Conservation (phyloP, 2,888 invertebrate genomes). For the Aspidiotus destructor region DNA sequence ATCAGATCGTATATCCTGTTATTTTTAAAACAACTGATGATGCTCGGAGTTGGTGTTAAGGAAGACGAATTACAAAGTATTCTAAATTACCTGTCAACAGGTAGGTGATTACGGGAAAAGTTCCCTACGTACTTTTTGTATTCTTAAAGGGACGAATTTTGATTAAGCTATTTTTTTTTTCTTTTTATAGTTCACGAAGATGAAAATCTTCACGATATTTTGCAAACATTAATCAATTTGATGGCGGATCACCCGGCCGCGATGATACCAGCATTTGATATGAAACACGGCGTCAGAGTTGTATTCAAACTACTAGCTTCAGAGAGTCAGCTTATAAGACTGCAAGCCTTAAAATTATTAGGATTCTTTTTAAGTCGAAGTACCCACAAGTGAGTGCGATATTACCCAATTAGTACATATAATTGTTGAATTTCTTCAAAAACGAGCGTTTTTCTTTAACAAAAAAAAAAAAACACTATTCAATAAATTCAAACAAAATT, state of each 20-base stretch:
- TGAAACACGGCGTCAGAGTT: slow-evolving; percentile 89
- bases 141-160: neutral
- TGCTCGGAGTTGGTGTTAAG: slow-evolving; percentile 93
- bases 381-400: slow-evolving; percentile 77
- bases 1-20: slow-evolving; percentile 90
- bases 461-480: neutral
- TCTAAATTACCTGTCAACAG: slow-evolving; percentile 90
- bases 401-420: too few species aligned
- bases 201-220: slow-evolving; percentile 95
- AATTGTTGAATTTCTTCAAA: too few species aligned
- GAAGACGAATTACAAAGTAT: slow-evolving; percentile 98
- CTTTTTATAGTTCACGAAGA: slow-evolving; percentile 53
- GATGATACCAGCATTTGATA: slow-evolving; percentile 98
- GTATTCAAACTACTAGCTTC: slow-evolving; percentile 95
- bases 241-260: slow-evolving; percentile 98
- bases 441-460: neutral
- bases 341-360: slow-evolving; percentile 90
- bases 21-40: slow-evolving; percentile 90
- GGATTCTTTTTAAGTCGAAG: slow-evolving; percentile 97
- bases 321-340: slow-evolving; percentile 87
- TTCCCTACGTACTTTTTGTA: neutral
- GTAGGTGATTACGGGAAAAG: slow-evolving; percentile 10
- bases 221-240: slow-evolving; percentile 90
- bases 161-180: neutral
- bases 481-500: too few species aligned